phyloP scores from a whole-genome alignment of 2,113 vertebrate genomes.

The Ptilonorhynchus violaceus region DNA sequence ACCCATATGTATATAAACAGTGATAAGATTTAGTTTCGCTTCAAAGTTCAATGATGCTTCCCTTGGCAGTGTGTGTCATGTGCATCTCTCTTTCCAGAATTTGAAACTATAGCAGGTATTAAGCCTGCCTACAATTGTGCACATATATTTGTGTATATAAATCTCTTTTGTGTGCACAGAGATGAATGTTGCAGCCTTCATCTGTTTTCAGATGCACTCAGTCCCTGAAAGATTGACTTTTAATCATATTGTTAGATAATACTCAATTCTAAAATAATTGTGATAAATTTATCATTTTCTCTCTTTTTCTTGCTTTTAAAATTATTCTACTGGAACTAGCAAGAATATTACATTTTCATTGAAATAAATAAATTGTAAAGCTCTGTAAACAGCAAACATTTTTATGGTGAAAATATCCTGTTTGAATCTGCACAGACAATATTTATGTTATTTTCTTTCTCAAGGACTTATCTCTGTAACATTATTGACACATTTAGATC shows the following conservation, averaged over 20 bases:
- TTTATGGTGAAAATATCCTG: constrained; percentile 15
- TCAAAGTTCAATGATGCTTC: not conserved
- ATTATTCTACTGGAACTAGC: not conserved
- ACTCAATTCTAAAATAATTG: not conserved
- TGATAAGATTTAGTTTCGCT: not conserved
- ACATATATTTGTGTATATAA: not conserved
- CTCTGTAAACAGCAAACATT: not conserved
- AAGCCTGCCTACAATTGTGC: not conserved
- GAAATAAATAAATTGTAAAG: constrained; percentile 2
- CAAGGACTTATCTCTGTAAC: constrained; percentile 25
- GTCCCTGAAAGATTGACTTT: not conserved
- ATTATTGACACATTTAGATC: constrained; percentile 64
- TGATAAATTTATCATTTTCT: not conserved
- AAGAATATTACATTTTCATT: not conserved
- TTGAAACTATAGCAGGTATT: not conserved
- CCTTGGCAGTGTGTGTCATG: not conserved
- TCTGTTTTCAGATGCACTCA: not conserved
- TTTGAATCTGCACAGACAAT: not conserved
- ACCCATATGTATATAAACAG: not conserved
- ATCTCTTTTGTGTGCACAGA: not conserved
- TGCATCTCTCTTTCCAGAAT: not conserved
- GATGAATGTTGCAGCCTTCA: not conserved
- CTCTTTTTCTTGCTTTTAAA: not conserved
- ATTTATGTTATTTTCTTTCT: constrained; percentile 35
- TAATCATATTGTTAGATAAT: not conserved